phyloP scores from a whole-genome alignment of 2,888 invertebrate species.

The Drosophila anomalata region DNA sequence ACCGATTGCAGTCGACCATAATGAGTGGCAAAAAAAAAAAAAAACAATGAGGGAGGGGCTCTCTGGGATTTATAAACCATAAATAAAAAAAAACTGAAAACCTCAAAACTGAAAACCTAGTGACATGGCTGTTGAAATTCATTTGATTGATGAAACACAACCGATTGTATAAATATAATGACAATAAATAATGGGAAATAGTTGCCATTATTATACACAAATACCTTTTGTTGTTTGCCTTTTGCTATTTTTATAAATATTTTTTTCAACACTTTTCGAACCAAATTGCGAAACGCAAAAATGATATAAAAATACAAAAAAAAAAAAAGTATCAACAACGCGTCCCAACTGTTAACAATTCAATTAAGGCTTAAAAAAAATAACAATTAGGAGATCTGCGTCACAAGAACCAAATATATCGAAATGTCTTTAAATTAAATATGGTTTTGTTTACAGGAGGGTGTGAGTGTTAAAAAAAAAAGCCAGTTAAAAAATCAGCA shows the following conservation, averaged over 20 bases:
- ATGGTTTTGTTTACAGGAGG: neutral
- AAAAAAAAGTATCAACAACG: conserved; percentile 38
- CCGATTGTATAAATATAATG: conserved; percentile 64
- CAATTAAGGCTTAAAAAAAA: conserved; percentile 43
- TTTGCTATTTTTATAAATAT: conserved; percentile 11
- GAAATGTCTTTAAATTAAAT: conserved; percentile 7
- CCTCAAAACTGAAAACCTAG: conserved; percentile 7
- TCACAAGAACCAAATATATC: conserved; percentile 42
- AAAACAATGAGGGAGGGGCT: conserved; percentile 42
- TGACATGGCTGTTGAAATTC: conserved; percentile 64
- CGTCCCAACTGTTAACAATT: conserved; percentile 64
- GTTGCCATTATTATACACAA: conserved; percentile 21
- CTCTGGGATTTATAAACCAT: neutral
- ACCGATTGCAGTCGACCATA: conserved; percentile 53
- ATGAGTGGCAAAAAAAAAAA: conserved; percentile 31
- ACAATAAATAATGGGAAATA: conserved; percentile 33
- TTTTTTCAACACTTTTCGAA: conserved; percentile 24
- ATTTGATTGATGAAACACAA: conserved; percentile 70
- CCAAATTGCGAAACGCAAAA: conserved; percentile 21
- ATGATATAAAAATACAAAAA: conserved; percentile 2
- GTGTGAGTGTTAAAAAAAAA: neutral
- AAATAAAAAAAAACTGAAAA: conserved; percentile 5
- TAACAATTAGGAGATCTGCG: conserved; percentile 44
- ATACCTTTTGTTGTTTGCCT: conserved; percentile 6
- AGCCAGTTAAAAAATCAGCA: no score